Evolutionary conservation across 1,140 invertebrate genomes (phyloP).

Genomic region (Orius insidiosus): DNA sequence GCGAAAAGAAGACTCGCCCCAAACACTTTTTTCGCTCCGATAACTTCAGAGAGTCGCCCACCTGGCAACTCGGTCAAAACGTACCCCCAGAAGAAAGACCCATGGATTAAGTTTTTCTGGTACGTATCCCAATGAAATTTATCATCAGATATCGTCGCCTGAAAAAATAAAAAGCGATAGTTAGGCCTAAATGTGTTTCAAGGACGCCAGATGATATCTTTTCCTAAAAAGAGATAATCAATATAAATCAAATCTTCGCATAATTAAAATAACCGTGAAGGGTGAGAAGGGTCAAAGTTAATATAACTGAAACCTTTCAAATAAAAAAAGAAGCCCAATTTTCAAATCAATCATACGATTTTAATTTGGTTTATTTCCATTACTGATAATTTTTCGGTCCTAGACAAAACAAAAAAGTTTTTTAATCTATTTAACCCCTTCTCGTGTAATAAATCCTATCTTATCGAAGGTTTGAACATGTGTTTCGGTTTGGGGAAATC

Average conservation of each 20-base stretch:
- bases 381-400: too few species aligned
- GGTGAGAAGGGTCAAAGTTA: neutral
- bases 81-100: constrained; percentile 83
- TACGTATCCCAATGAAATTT: constrained; percentile 51
- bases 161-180: neutral
- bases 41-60: constrained; percentile 61
- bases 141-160: neutral
- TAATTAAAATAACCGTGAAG: neutral
- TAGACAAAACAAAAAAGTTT: too few species aligned
- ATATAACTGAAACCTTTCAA: too few species aligned
- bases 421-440: too few species aligned
- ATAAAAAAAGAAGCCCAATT: too few species aligned
- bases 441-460: too few species aligned
- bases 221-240: neutral
- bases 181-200: neutral
- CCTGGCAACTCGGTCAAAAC: constrained; percentile 74
- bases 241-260: neutral
- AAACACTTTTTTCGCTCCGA: constrained; percentile 67
- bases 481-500: too few species aligned
- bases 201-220: neutral
- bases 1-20: constrained; percentile 69
- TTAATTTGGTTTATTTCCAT: too few species aligned
- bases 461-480: too few species aligned
- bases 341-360: too few species aligned
- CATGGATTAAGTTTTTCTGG: constrained; percentile 59